Evolutionary conservation across 2,113 vertebrate genomes (phyloP).

Genomic region (Heloderma charlesbogerti): DNA sequence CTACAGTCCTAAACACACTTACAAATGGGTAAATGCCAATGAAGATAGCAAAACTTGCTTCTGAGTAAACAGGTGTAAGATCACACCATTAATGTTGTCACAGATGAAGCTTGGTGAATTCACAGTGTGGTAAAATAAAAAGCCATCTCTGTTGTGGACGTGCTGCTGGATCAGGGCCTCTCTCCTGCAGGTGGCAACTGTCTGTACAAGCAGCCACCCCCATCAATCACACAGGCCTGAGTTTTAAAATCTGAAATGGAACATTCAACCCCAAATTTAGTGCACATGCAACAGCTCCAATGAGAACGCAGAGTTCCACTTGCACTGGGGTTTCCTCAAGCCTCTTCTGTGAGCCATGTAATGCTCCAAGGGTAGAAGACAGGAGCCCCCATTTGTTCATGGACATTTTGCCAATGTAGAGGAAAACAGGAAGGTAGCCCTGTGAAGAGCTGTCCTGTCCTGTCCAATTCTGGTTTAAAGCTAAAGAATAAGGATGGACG

Average conservation of each 20-base stretch:
- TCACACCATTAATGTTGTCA: background rate
- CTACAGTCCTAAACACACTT: background rate
- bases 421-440: no score
- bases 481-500: no score
- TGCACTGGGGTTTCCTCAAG: background rate
- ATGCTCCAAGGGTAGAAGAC: background rate
- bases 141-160: background rate
- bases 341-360: background rate
- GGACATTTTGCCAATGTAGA: background rate
- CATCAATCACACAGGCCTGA: background rate
- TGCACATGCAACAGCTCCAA: background rate
- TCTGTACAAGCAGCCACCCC: background rate
- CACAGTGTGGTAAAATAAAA: slow-evolving; percentile 18
- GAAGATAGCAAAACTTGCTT: no score
- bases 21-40: background rate
- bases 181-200: background rate
- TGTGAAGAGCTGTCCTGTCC: no score
- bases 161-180: background rate
- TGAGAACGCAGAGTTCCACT: background rate
- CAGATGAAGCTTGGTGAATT: slow-evolving; percentile 11
- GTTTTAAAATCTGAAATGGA: background rate
- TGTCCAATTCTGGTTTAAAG: no score
- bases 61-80: no score
- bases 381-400: background rate
- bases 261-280: background rate